Percentiles rank a stretch among this genome's conserved stretches.
phyloP scores from a whole-genome alignment of 2,113 vertebrate species.

The Lycaon pictus region DNA sequence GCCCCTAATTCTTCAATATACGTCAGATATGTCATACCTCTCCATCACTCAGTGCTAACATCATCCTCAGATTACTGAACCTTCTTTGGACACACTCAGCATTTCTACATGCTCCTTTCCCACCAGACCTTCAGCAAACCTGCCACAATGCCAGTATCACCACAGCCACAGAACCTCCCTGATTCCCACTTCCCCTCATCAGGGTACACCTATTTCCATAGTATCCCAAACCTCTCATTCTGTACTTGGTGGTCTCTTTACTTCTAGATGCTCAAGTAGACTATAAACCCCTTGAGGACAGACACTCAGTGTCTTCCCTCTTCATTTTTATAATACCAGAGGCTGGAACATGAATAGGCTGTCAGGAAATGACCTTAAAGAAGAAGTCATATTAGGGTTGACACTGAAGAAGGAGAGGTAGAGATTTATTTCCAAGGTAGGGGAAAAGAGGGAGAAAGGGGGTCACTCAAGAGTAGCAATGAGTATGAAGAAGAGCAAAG shows the following conservation, averaged over 20 bases:
- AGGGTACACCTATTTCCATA: neutral
- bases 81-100: neutral
- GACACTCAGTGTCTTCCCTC: neutral
- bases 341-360: too few species aligned
- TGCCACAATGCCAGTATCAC: neutral
- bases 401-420: too few species aligned
- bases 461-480: too few species aligned
- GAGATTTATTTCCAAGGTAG: too few species aligned
- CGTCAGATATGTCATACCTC: neutral
- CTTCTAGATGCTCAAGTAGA: neutral
- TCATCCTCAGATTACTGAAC: neutral
- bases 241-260: neutral
- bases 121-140: neutral
- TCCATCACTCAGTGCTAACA: neutral
- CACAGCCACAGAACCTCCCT: neutral
- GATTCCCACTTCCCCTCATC: neutral
- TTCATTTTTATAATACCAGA: too few species aligned
- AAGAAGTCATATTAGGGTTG: too few species aligned
- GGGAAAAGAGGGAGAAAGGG: too few species aligned
- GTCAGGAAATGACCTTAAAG: too few species aligned
- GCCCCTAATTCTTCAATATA: neutral
- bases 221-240: neutral
- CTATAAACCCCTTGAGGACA: neutral
- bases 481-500: too few species aligned
- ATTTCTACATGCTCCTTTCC: neutral